Evolutionary conservation across 1,140 invertebrate genomes (phyloP), one percentile per base, ranked within the genome.

Genomic region (Mya arenaria): DNA sequence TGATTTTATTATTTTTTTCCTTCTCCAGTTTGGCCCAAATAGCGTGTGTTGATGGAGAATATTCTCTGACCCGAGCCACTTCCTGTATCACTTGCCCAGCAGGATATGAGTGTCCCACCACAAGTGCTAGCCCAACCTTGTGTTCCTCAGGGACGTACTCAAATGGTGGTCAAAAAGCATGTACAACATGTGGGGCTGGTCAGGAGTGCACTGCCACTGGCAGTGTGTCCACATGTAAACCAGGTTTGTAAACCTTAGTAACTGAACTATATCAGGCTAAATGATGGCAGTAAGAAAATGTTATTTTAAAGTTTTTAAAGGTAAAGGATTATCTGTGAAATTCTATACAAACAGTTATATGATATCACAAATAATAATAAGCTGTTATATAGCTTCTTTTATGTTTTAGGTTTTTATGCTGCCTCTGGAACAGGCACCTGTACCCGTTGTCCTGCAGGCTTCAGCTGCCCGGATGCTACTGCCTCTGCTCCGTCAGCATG

Each of bases 391-490:
- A 2, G 0, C 48, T 73, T 48, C 72, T 77, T 69, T 44, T 4
- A 82, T 85, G 37, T n/a, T n/a, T n/a, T 81, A 90, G 91, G 91
- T 19, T 88, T 86, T n/a, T 91, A 91, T 56, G 89, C 91, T 0
- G 66, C 82, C 23, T 87, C 90, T 23, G 81, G 75, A 15, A 87
- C 86, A 65, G 84, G 83, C 15, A 66, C 65, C 2, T 91, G 90
- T 77, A 90, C 86, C 0, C 41, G 28, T 13, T 91, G 90, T 72
- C 83, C 86, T n/a, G 84, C 87, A 44, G 90, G 90, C 10, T 69
- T 44, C 23, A 83, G 81, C 48, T 91, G 90, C 73, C 80, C 86
- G 0, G 44, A 52, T 36, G 65, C 81, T 10, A 80, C 84, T 0
- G 39, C 25, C 8, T 69, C 55, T 36, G 71, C 72, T 0, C 71